A percentile compares a stretch with the other conserved stretches of the same genome.
Evolutionary conservation across 2,113 vertebrate genomes (phyloP).

Genomic region (Holacanthus passer): DNA sequence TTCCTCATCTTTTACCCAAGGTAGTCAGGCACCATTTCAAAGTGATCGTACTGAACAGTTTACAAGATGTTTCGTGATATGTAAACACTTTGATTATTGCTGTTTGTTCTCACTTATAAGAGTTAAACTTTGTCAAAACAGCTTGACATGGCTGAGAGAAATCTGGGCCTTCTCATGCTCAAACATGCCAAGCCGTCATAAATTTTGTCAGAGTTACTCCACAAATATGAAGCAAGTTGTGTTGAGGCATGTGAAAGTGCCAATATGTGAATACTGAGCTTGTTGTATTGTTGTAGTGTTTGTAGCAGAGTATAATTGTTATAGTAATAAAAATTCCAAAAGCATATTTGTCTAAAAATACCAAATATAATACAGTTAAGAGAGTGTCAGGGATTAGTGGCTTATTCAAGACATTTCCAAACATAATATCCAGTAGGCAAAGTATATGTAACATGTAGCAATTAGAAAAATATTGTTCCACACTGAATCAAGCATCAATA

Average conservation of each 20-base stretch:
- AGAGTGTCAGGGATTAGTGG: background rate
- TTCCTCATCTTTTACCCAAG: background rate
- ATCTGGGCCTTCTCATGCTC: constrained; percentile 31
- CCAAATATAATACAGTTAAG: background rate
- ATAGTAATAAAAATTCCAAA: background rate
- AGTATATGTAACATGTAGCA: background rate
- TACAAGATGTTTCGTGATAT: background rate
- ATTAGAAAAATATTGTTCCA: background rate
- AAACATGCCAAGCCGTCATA: constrained; percentile 36
- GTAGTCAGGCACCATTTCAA: background rate
- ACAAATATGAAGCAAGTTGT: constrained; percentile 35
- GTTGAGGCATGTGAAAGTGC: constrained; percentile 43
- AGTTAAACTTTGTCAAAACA: background rate
- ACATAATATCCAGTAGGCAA: background rate
- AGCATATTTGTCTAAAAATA: background rate
- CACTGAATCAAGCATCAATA: background rate
- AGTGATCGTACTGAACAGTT: background rate
- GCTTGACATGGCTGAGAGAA: background rate
- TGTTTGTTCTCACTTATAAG: background rate
- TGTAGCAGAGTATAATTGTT: background rate
- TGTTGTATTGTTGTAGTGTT: background rate
- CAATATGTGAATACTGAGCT: background rate
- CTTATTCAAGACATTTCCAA: background rate
- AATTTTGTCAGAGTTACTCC: constrained; percentile 25
- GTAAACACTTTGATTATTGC: background rate